Base-by-base conservation (phyloP, 2,113 vertebrate species). In the Ranitomeya variabilis region DNA sequence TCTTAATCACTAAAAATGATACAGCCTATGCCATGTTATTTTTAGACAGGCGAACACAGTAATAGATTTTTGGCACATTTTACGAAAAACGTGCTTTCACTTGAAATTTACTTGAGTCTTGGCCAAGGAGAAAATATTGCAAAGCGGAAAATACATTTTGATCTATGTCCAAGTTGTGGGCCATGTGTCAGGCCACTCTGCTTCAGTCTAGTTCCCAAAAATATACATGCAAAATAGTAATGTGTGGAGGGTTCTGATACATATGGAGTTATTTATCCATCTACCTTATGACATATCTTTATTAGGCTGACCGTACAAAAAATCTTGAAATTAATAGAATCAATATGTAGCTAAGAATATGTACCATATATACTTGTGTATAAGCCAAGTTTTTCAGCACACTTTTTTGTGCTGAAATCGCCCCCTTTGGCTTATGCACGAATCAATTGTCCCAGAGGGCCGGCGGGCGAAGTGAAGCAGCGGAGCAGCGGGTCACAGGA, bases 51-150 rank as follows among this genome's bases (percentile, higher is more conserved):
- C 26, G 59, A 84, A 67, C 81, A 83, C 71, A 21, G 55, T 88
- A 84, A 88, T 88, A 83, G 80, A 69, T 87, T 80, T 87, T 84
- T 83, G 87, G 69, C 80, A 83, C 76, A 52, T 60, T 66, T 84
- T 9, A 51, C 18, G 21, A 66, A 73, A 83, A 83, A 80, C 80
- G 71, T 77, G 87, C 78, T 62, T 76, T 88, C 60, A 83, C 45
- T 88, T 77, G 69, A 88, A 77, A 55, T 83, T 54, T 60, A 81
- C 79, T 81, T 88, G 80, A 51, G 45, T 45, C 37, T 13, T 57
- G 54, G 55, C 85, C 59, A 78, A 86, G n/a, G 80, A 69, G 86
- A 71, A 79, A 80, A 80, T 80, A 54, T 87, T 78, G 31, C 57
- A 51, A 51, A 57, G 51, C 67, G 26, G 60, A 80, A 80, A 80